Base-by-base conservation (phyloP, 30 jellyfish, hydroid and myxozoan genomes). In the Cassiopea andromeda region DNA sequence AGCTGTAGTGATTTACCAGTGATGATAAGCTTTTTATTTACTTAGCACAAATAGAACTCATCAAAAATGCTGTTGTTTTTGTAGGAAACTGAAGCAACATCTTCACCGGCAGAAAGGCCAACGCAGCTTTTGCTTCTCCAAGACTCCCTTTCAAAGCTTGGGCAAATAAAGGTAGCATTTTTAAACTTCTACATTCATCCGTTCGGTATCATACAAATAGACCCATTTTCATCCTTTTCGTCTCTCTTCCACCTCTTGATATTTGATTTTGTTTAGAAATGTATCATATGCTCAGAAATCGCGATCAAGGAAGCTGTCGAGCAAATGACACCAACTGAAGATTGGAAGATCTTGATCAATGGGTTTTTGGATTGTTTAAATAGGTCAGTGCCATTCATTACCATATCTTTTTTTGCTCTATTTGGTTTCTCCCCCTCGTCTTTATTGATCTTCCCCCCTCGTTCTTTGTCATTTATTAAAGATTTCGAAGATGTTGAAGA, bases 61-160 rank as follows among this genome's bases (percentile, higher is more conserved):
- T 27, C 38, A 27, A 27, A 27, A 27, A 27, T 27, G 64, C 64
- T 54, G 64, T 54, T 58, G 38, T 44, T 57, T 46, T 12, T 1
- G 7, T 15, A 88, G 96, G 91, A 48, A 19, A 83, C 59, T 48
- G 95, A 86, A 13, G 57, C 85, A 86, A 81, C 93, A 1, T 68
- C 84, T 15, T 61, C 93, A 19, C 90, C 95, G 61, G 91, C 98
- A 0, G 98, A 93, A 76, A 84, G 98, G 59, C 98, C 98, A 84
- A 59, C 94, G 1, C 98, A 93, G 88, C 80, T 93, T 78, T 85
- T 89, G 18, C 95, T 93, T 17, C 93, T 93, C 70, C 97, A 84
- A 60, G 97, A 93, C 73, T 93, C 98, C n/a, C 85, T 89, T 47
- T 81, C 84, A 18, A 89, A 89, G 74, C 92, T 89, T n/a, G 92